phyloP scores from a whole-genome alignment of 2,797 vertebrate genomes.

The Pogoniulus pusillus region DNA sequence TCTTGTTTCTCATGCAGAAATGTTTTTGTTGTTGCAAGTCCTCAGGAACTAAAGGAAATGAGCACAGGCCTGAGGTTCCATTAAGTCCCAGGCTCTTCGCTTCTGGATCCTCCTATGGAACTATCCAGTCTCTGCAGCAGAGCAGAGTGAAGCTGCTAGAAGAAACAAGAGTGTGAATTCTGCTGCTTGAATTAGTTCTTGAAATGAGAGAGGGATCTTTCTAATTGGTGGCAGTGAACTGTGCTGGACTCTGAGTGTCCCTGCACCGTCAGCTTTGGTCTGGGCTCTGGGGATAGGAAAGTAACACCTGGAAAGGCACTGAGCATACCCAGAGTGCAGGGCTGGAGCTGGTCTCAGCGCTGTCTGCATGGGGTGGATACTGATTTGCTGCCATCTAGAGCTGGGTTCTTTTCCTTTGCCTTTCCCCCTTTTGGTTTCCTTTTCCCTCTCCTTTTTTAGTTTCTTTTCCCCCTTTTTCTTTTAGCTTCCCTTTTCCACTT shows the following conservation, averaged over 20 bases:
- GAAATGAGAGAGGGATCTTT: background rate
- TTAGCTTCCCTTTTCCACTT: no score
- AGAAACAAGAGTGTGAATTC: background rate
- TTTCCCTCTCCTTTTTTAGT: no score
- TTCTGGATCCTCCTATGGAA: background rate
- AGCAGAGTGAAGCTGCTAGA: background rate
- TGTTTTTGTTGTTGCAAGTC: background rate
- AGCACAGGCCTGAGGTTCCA: background rate
- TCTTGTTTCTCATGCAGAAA: background rate
- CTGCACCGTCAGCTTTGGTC: background rate
- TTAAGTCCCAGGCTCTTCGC: background rate
- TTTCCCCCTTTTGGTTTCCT: no score
- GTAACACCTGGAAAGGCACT: background rate
- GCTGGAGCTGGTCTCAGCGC: background rate
- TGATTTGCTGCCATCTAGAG: slow-evolving; percentile 66
- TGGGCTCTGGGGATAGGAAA: background rate
- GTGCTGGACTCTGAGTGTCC: background rate
- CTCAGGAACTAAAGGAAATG: background rate
- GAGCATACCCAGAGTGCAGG: background rate
- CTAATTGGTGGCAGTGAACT: background rate
- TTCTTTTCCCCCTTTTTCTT: no score
- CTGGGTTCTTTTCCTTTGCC: slow-evolving; percentile 18
- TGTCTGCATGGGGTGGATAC: slow-evolving; percentile 20
- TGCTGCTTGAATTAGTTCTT: background rate
- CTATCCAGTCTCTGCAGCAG: background rate